phyloP scores from a whole-genome alignment of 2,797 vertebrate genomes.

The Phrynocephalus forsythii region DNA sequence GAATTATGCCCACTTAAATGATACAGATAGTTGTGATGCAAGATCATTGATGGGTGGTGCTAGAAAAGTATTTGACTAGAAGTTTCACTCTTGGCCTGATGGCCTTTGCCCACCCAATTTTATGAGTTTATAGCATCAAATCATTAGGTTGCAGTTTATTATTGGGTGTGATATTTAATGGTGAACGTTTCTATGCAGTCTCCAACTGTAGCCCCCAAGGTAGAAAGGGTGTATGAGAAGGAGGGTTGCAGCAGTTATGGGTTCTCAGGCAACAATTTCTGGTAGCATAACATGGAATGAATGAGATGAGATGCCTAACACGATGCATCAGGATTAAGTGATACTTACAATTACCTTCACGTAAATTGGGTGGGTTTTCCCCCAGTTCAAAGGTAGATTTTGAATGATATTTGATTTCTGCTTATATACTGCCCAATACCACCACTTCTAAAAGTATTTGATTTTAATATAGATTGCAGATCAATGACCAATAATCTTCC shows the following conservation, averaged over 20 bases:
- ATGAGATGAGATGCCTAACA: neutral
- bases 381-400: too few species aligned
- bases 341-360: neutral
- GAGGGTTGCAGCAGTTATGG: too few species aligned
- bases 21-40: neutral
- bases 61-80: neutral
- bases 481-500: neutral
- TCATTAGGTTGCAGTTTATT: neutral
- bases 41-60: neutral
- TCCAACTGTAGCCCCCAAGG: neutral
- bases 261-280: neutral
- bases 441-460: neutral
- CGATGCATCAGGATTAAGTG: neutral
- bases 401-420: neutral
- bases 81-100: too few species aligned
- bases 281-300: neutral
- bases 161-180: neutral
- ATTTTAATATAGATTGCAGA: neutral
- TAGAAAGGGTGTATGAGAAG: neutral
- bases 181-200: neutral
- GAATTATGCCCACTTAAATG: neutral
- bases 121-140: neutral
- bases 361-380: neutral
- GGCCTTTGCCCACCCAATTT: too few species aligned
- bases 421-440: neutral